A percentile compares a stretch with the other conserved stretches of the same genome.
These are phyloP conservation scores for Sitta carolinensis DNA, from an alignment of 2,797 vertebrate species.

Conservation along the genomic window DNA sequence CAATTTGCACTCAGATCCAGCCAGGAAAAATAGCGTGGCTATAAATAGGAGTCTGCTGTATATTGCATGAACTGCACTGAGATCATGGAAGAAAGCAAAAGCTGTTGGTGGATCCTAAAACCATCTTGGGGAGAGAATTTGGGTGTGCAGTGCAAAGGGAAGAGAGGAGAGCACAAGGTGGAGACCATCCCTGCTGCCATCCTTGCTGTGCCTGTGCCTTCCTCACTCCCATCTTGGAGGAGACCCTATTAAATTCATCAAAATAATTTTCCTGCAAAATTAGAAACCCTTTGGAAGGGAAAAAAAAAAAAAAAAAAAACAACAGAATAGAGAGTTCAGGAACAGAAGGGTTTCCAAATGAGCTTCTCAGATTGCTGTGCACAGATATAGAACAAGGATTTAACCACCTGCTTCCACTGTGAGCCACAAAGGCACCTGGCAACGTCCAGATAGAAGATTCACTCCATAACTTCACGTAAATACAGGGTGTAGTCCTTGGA, in stretches of 20 bases:
- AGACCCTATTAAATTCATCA: neutral
- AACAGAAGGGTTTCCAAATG: neutral
- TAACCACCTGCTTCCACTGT: neutral
- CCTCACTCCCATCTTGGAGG: neutral
- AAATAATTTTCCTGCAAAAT: neutral
- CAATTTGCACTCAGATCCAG: neutral
- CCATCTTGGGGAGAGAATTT: neutral
- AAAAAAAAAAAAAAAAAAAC: neutral
- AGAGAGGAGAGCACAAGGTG: neutral
- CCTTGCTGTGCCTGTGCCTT: neutral
- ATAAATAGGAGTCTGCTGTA: neutral
- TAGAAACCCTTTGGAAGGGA: neutral
- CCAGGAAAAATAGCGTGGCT: neutral
- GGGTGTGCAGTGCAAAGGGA: neutral
- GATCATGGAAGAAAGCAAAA: neutral
- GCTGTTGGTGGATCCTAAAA: neutral
- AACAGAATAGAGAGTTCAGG: neutral
- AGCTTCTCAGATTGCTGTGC: neutral
- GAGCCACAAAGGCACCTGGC: neutral
- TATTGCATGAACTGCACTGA: neutral
- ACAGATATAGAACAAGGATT: neutral
- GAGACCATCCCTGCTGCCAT: neutral
- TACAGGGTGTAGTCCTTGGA: neutral
- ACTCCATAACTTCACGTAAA: neutral
- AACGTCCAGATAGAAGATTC: fast-evolving